phyloP scores from a whole-genome alignment of 2,797 vertebrate genomes.

The Microctenopoma lineatum region DNA sequence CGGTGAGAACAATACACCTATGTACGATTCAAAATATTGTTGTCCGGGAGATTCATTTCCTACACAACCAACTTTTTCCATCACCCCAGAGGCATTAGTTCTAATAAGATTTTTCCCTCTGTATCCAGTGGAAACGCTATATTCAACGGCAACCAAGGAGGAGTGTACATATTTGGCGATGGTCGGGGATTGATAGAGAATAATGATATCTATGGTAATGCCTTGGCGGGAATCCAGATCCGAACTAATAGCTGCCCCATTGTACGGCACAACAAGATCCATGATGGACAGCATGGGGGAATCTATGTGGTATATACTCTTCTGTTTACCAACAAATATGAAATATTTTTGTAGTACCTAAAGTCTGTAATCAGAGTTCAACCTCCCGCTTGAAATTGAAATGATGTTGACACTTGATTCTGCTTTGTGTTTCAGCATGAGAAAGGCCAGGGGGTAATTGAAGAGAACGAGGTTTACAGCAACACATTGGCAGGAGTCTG shows the following conservation, averaged over 20 bases:
- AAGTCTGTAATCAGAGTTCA: too few relatives aligned
- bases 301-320: slow-evolving; percentile 95
- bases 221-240: slow-evolving; percentile 99
- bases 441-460: slow-evolving; percentile 99
- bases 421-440: slow-evolving; percentile 87
- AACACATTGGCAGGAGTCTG: slow-evolving; percentile 99
- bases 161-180: slow-evolving; percentile 99
- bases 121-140: slow-evolving; percentile 94
- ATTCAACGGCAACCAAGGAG: slow-evolving; percentile 99
- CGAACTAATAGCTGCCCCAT: slow-evolving; percentile 99
- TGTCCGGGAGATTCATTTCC: not conserved
- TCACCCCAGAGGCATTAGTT: not conserved
- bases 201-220: slow-evolving; percentile 99
- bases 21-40: not conserved
- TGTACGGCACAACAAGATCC: slow-evolving; percentile 99
- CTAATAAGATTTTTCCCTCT: not conserved
- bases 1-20: slow-evolving; percentile 83
- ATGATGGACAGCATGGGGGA: slow-evolving; percentile 98
- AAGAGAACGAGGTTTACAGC: slow-evolving; percentile 99
- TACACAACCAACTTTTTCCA: not conserved
- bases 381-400: slow-evolving; percentile 69
- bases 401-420: not conserved
- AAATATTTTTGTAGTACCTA: not conserved
- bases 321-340: not conserved
- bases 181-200: slow-evolving; percentile 99